Evolutionary conservation across 2,797 vertebrate genomes (phyloP), one percentile per base, ranked within the genome.

Genomic region (Vultur gryphus): DNA sequence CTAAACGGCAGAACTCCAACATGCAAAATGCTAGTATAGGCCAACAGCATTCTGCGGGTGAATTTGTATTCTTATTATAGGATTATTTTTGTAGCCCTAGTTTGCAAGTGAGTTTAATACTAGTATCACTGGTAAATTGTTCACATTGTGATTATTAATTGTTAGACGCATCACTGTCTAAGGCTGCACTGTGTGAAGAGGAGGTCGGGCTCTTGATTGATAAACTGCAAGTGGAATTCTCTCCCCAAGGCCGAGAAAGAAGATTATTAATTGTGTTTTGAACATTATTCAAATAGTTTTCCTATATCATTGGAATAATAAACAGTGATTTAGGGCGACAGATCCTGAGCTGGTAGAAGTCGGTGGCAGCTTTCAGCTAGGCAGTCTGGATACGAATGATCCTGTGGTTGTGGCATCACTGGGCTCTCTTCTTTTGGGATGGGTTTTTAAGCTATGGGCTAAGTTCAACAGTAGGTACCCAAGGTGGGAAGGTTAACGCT

Each of bases 171-270:
- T 90, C 70, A 70, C 64, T 64, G 43, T 43, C 67, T 85, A 79
- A 69, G 48, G 59, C 49, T 58, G 18, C 0, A 1, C 24, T 59
- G 55, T 41, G 64, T 28, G 39, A 49, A 58, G 70, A 57, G 66
- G 80, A 67, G 71, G 62, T 87, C 35, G 79, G 52, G 59, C 75
- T 94, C 69, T 89, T 91, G 58, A 83, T 15, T 92, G 90, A 78
- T 90, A 92, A 69, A 26, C 35, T 82, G 77, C 69, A 89, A 93
- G 49, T 59, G 57, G 64, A 95, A 86, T 91, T 79, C n/a, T 94
- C n/a, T 83, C 59, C 46, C 37, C 39, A 81, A 89, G 59, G 37
- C 44, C 3, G 6, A 76, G 46, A 57, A 75, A 90, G 90, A 76
- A 52, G 39, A 43, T 92, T 54, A 85, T 87, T 66, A 57, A 48